Percentiles rank a stretch among this genome's conserved stretches.
Conservation (phyloP, 2,888 invertebrate species). For the Calliphora vomitoria region DNA sequence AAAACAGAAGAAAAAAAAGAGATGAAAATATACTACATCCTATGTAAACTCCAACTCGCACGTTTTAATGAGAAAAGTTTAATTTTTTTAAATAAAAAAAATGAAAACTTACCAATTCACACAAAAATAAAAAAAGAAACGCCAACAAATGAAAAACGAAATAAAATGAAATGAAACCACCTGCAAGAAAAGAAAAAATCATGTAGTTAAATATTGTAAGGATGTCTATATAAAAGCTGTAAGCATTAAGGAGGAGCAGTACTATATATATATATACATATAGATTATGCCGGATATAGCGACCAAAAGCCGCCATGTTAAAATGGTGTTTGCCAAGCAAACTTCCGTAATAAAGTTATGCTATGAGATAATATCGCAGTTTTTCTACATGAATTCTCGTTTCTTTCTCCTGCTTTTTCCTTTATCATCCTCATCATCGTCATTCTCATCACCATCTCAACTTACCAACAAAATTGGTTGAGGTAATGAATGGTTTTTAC, state of each 20-base stretch:
- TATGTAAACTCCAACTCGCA: slow-evolving; percentile 77
- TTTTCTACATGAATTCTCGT: slow-evolving; percentile 73
- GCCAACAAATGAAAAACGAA: slow-evolving; percentile 42
- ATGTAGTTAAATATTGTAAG: slow-evolving; percentile 22
- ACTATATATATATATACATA: not conserved
- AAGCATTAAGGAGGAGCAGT: not conserved
- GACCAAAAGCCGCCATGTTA: slow-evolving; percentile 73
- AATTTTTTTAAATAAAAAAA: slow-evolving; percentile 81
- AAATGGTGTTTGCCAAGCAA: slow-evolving; percentile 74
- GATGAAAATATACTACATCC: slow-evolving; percentile 46
- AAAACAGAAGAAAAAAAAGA: slow-evolving; percentile 24
- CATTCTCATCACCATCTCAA: slow-evolving; percentile 22
- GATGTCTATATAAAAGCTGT: not conserved
- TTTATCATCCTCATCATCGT: slow-evolving; percentile 43
- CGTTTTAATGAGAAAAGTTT: slow-evolving; percentile 84
- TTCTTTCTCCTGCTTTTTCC: not conserved
- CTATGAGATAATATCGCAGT: slow-evolving; percentile 76
- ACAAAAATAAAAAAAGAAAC: slow-evolving; percentile 1
- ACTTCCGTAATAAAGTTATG: slow-evolving; percentile 82
- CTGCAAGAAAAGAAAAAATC: slow-evolving; percentile 63
- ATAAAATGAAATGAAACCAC: slow-evolving; percentile 57
- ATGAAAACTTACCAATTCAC: slow-evolving; percentile 56
- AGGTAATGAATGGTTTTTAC: slow-evolving; percentile 46
- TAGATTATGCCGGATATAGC: slow-evolving; percentile 61
- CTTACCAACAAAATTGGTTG: slow-evolving; percentile 35